Evolutionary conservation across 1,140 invertebrate genomes (phyloP), one percentile per base, ranked within the genome.

Genomic region (Papilio polytes): DNA sequence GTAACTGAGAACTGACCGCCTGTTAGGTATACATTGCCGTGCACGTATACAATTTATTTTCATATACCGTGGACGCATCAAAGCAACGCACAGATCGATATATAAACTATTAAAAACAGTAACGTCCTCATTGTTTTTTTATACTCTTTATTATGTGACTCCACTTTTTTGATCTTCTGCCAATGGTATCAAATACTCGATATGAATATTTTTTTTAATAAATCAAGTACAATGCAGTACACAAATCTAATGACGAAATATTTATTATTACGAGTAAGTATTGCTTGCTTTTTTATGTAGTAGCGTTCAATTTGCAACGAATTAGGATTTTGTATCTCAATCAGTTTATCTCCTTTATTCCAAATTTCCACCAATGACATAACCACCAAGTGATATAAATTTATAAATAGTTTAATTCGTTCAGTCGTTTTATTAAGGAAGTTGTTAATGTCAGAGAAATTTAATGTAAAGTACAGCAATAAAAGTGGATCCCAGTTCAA

Each of bases 11-110:
- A 94, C 92, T 92, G 92, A 87, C 85, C 87, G 88, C 82, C 86
- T 85, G 89, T 85, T 85, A 87, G 83, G 83, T 86, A 86, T 86
- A 87, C 87, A 89, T 87, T 87, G 84, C 84, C 87, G 86, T 90
- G 80, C 81, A 85, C 87, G 85, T 90, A 90, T 91, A 92, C 89
- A 90, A 90, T 90, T 92, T 93, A 93, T 94, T 94, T 94, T 91
- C 91, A 93, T 92, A 91, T 83, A 86, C 83, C 82, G 81, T 84
- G 82, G 86, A 88, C 89, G 88, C 88, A 91, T 91, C 82, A 85
- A 87, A 84, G 85, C 80, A 78, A 83, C 85, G 84, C 82, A 86
- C 82, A 82, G 82, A 89, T 88, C 85, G 84, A 88, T 87, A 85
- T 78, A 82, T 63, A 77, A 79, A 80, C 72, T 82, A 80, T 82